Evolutionary conservation across 1,140 invertebrate genomes (phyloP).

Genomic region (Probaryconus sp.): DNA sequence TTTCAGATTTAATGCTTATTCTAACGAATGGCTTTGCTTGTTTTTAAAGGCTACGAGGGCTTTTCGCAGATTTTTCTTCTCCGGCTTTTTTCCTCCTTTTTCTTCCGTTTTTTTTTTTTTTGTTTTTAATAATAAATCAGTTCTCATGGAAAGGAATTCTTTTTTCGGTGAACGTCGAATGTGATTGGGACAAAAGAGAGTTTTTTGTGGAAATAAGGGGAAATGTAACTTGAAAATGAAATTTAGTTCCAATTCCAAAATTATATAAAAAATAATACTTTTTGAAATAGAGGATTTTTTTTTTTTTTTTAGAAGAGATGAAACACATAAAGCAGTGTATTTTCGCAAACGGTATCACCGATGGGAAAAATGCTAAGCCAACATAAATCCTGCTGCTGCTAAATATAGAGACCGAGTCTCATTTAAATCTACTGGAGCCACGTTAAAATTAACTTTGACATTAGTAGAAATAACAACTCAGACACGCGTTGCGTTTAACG

Average conservation of each 20-base stretch:
- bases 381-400: conserved; percentile 48
- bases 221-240: too few species aligned
- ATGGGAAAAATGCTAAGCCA: conserved; percentile 44
- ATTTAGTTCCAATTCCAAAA: too few species aligned
- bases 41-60: too few species aligned
- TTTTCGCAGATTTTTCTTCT: conserved; percentile 23
- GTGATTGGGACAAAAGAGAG: too few species aligned
- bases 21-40: conserved; percentile 19
- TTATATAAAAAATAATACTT: too few species aligned
- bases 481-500: conserved; percentile 44
- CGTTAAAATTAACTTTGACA: conserved; percentile 64
- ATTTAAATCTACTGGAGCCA: conserved; percentile 60
- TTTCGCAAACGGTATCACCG: conserved; percentile 36
- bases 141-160: too few species aligned
- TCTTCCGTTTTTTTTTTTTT: too few species aligned
- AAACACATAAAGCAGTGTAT: conserved; percentile 5
- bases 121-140: too few species aligned
- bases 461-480: conserved; percentile 62
- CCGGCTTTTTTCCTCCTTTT: conserved; percentile 10
- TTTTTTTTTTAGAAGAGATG: too few species aligned
- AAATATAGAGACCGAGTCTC: conserved; percentile 57
- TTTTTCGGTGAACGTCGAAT: too few species aligned
- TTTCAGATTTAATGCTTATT: conserved; percentile 39
- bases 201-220: too few species aligned
- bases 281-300: too few species aligned